These are phyloP conservation scores for Drosophila bocqueti DNA, from an alignment of 1,140 invertebrate genomes.

Conservation along the genomic window DNA sequence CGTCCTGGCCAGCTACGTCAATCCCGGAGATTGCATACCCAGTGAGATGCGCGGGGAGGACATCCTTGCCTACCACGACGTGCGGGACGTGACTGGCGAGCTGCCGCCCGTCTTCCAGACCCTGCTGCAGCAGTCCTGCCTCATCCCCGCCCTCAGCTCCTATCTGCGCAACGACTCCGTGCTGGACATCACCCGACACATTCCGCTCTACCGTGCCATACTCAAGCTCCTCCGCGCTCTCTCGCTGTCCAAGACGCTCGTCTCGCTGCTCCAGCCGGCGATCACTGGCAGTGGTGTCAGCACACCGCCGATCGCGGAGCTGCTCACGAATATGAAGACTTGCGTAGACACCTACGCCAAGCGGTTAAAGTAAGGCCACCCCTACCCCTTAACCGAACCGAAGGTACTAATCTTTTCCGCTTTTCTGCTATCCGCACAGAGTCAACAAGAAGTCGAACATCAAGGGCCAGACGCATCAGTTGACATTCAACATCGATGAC, in stretches of 20 bases:
- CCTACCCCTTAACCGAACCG: too few relatives aligned
- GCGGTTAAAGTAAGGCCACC: conserved; percentile 89
- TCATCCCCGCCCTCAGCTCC: conserved; percentile 94
- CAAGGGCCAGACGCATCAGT: conserved; percentile 83
- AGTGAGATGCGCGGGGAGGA: conserved; percentile 85
- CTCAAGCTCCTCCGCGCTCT: conserved; percentile 93
- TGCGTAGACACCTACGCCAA: conserved; percentile 96
- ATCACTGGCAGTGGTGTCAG: conserved; percentile 68
- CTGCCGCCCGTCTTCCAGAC: conserved; percentile 90
- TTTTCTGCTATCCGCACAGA: conserved; percentile 41
- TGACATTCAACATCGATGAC: conserved; percentile 83
- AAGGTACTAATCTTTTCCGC: not conserved
- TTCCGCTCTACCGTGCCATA: conserved; percentile 95
- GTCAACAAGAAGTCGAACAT: conserved; percentile 85
- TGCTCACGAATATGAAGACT: conserved; percentile 94
- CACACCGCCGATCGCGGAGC: conserved; percentile 87
- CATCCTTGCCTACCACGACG: conserved; percentile 75
- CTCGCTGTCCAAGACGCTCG: conserved; percentile 89
- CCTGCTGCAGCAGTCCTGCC: conserved; percentile 92
- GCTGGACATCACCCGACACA: conserved; percentile 97
- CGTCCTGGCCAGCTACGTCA: conserved; percentile 94
- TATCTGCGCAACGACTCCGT: conserved; percentile 98
- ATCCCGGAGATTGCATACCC: conserved; percentile 89
- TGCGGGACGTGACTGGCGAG: conserved; percentile 85
- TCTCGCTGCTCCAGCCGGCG: conserved; percentile 88